Percentiles rank a stretch among this genome's conserved stretches.
These are phyloP conservation scores for Prenolepis imparis DNA, from an alignment of 2,888 invertebrate genomes.

Conservation along the genomic window DNA sequence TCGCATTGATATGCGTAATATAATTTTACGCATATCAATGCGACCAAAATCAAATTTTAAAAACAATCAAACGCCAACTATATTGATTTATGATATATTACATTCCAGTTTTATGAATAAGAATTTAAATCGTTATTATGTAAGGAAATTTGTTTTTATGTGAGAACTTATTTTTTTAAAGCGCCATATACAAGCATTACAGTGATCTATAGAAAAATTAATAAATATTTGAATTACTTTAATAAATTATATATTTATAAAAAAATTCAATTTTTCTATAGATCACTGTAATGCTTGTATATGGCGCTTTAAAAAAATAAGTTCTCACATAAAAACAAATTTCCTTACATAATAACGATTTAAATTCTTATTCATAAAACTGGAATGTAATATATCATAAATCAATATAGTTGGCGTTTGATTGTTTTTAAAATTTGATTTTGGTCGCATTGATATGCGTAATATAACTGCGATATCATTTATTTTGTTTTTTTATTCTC, in stretches of 20 bases:
- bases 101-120: not conserved
- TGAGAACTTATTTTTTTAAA: too few relatives aligned
- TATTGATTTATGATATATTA: not conserved
- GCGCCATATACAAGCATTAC: not conserved
- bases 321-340: not conserved
- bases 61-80: not conserved
- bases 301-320: too few relatives aligned
- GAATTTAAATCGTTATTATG: not conserved
- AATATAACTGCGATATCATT: constrained; percentile 9
- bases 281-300: not conserved
- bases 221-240: not conserved
- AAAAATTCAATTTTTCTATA: not conserved
- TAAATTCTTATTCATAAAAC: not conserved
- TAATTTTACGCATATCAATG: not conserved
- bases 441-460: not conserved
- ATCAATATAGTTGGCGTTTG: not conserved
- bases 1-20: not conserved
- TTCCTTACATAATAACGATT: not conserved
- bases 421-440: not conserved
- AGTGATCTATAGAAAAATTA: not conserved
- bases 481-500: not conserved
- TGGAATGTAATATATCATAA: not conserved
- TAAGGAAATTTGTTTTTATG: not conserved
- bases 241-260: constrained; percentile 1
- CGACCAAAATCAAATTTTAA: not conserved